Percentiles rank a stretch among this genome's conserved stretches.
Evolutionary conservation across 2,797 vertebrate species (phyloP).

Genomic region (Acomys russatus): DNA sequence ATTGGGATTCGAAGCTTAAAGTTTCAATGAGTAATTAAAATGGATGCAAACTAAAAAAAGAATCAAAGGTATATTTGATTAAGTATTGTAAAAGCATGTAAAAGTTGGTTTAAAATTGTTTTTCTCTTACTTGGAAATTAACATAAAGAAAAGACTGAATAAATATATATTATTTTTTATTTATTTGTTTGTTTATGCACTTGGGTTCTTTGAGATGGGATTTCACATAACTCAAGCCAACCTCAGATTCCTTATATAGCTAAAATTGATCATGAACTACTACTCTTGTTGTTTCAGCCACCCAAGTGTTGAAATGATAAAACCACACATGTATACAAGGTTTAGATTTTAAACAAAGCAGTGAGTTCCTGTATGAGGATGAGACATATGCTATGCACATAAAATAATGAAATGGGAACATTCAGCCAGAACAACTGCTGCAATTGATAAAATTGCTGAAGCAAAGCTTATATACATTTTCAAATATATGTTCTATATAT

Average conservation of each 20-base stretch:
- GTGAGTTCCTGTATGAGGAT: not conserved
- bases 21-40: slow-evolving; percentile 12
- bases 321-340: too few species aligned
- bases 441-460: slow-evolving; percentile 41
- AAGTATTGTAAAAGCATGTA: slow-evolving; percentile 62
- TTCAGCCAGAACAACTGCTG: not conserved
- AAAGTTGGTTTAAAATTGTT: slow-evolving; percentile 23
- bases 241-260: not conserved
- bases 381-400: slow-evolving; percentile 5
- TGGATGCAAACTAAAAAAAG: not conserved
- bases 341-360: slow-evolving; percentile 25
- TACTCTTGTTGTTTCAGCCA: not conserved
- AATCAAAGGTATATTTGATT: slow-evolving; percentile 1
- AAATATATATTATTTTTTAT: not conserved
- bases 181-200: not conserved
- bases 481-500: not conserved
- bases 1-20: slow-evolving; percentile 26
- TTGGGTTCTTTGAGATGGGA: not conserved
- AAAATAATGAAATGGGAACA: not conserved
- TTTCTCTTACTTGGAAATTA: slow-evolving; percentile 60
- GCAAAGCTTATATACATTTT: slow-evolving; percentile 28
- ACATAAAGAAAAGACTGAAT: slow-evolving; percentile 34
- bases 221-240: not conserved
- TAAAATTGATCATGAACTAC: not conserved
- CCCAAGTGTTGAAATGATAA: not conserved